A percentile compares a stretch with the other conserved stretches of the same genome.
Conservation (phyloP, 2,888 invertebrate genomes). For the Lasius fuliginosus region DNA sequence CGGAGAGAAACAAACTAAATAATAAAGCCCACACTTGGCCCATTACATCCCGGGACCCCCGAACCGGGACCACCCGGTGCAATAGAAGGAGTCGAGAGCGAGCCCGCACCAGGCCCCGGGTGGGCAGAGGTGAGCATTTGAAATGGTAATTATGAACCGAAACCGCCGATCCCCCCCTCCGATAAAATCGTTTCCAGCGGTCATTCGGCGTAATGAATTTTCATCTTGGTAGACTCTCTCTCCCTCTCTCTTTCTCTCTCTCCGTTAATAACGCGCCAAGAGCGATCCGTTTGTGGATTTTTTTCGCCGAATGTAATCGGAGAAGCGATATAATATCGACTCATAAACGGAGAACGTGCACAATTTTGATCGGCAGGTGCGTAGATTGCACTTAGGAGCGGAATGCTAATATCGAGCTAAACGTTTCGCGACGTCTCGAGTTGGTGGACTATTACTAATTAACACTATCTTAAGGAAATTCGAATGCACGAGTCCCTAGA, state of each 20-base stretch:
- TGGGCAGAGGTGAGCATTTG: constrained; percentile 84
- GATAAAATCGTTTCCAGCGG: constrained; percentile 82
- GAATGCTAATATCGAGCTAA: constrained; percentile 32
- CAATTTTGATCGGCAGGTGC: constrained; percentile 24
- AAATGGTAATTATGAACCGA: constrained; percentile 84
- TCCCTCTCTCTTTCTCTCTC: background rate
- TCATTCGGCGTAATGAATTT: constrained; percentile 71
- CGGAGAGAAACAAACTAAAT: constrained; percentile 85
- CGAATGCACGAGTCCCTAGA: background rate
- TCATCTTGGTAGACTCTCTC: constrained; percentile 46
- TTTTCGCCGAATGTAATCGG: background rate
- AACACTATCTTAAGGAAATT: constrained; percentile 1
- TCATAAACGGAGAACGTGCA: background rate
- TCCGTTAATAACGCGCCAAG: constrained; percentile 12
- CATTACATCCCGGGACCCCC: constrained; percentile 76
- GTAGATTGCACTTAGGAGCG: background rate
- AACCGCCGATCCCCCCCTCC: constrained; percentile 70
- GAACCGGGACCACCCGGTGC: constrained; percentile 85
- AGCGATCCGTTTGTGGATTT: constrained; percentile 8
- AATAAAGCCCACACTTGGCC: constrained; percentile 82
- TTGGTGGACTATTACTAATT: constrained; percentile 30
- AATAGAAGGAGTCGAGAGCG: constrained; percentile 75
- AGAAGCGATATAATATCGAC: background rate
- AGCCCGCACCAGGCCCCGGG: constrained; percentile 71
- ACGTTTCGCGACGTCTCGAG: constrained; percentile 22